These are phyloP conservation scores for Eudemis profundana DNA, from an alignment of 2,888 invertebrate species.

Conservation along the genomic window DNA sequence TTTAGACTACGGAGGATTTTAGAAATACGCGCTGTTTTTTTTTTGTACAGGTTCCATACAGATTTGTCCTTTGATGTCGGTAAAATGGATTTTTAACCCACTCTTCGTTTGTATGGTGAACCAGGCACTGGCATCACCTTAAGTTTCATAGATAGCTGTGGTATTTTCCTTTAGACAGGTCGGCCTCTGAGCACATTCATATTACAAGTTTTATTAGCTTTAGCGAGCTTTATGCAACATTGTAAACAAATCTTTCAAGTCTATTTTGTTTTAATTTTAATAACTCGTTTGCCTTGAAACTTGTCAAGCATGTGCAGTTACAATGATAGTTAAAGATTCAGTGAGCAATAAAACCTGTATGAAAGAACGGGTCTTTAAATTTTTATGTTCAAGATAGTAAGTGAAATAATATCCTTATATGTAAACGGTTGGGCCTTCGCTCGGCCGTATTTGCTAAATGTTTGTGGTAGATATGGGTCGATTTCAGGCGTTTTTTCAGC, in stretches of 20 bases:
- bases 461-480: no score
- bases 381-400: neutral
- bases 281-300: conserved; percentile 23
- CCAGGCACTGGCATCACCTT: no score
- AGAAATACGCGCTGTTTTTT: no score
- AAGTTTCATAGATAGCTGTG: neutral
- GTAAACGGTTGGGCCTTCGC: no score
- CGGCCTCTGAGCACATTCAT: conserved; percentile 48
- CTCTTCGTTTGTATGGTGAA: no score
- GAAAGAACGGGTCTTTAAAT: neutral
- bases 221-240: conserved; percentile 20
- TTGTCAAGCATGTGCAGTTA: conserved; percentile 9
- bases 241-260: conserved; percentile 24
- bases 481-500: no score
- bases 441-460: no score
- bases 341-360: conserved; percentile 1
- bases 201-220: conserved; percentile 53
- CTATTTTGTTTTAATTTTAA: conserved; percentile 17
- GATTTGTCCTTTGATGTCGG: no score
- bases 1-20: no score
- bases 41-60: no score
- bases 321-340: neutral
- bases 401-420: no score
- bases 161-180: neutral
- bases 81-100: no score